Evolutionary conservation across 2,797 vertebrate genomes (phyloP), one percentile per base, ranked within the genome.

Genomic region (Alectoris magna): DNA sequence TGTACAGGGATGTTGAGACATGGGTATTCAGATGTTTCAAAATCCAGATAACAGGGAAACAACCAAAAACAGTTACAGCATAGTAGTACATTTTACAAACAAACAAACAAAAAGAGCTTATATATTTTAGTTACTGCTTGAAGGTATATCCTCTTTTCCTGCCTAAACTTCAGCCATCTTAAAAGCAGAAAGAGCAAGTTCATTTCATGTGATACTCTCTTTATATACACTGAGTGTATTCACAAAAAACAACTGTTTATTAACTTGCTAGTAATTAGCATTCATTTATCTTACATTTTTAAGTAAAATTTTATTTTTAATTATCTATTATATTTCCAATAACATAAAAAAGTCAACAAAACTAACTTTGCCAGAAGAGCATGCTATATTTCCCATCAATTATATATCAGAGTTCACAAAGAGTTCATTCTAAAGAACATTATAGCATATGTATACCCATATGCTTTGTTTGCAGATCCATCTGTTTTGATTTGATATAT

Each of bases 371-470:
- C 41, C 77, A 92, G 53, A 62, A 83, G 10, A 94, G 18, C 36
- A 84, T 82, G 78, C 49, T 91, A 64, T 46, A 82, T 82, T 96
- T 93, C 84, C 77, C 79, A 92, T 90, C 87, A 96, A 91, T 90
- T 83, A 64, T 27, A 51, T n/a, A 75, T 26, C 70, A 80, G 41
- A 41, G 34, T 81, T 87, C 69, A 26, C 23, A 49, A 68, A 63
- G 60, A n/a, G 38, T 93, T 95, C 90, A 89, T 94, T 91, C 56
- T 96, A 91, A 97, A 97, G 87, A 97, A 96, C 53, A 79, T 63
- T 95, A 91, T 73, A 97, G 87, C 96, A 97, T 97, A 97, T 96
- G 96, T 78, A 94, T 69, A 85, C 6, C 92, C 96, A 82, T 97
- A 97, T 97, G 97, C 41, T 97, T 97, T 90, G 24, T 84, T 94